Percentiles rank a stretch among this genome's conserved stretches.
Evolutionary conservation across 2,888 invertebrate species (phyloP).

Genomic region (Pemphredon lugubris): DNA sequence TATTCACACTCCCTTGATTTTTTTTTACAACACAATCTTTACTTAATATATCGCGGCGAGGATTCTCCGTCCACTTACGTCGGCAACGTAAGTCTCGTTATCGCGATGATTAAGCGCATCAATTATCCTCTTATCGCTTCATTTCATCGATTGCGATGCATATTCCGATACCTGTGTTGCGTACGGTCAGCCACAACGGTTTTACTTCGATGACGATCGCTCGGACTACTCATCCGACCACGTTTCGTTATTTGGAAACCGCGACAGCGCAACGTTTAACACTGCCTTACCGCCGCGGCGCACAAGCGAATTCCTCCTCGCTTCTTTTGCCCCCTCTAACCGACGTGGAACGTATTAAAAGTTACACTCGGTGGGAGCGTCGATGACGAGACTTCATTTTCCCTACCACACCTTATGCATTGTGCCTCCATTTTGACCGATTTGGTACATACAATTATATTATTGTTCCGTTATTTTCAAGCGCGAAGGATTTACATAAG

Average conservation of each 20-base stretch:
- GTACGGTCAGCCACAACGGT: conserved; percentile 48
- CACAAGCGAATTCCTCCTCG: conserved; percentile 21
- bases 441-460: too few species aligned
- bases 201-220: conserved; percentile 37
- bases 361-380: background rate
- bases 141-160: conserved; percentile 25
- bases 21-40: conserved; percentile 17
- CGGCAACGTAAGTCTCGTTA: conserved; percentile 26
- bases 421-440: background rate
- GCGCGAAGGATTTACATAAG: conserved; percentile 3
- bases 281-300: conserved; percentile 31
- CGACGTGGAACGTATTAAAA: background rate
- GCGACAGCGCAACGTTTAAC: conserved; percentile 60
- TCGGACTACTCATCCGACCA: conserved; percentile 30
- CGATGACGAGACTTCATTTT: background rate
- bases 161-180: conserved; percentile 51
- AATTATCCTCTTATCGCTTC: conserved; percentile 46
- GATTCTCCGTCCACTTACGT: conserved; percentile 23
- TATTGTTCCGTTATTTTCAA: too few species aligned
- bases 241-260: conserved; percentile 53
- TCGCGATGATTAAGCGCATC: conserved; percentile 30
- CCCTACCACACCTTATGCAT: background rate
- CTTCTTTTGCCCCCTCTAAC: background rate
- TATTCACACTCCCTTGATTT: conserved; percentile 35
- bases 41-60: conserved; percentile 21